phyloP scores from a whole-genome alignment of 2,797 vertebrate species.

The Enteromius fasciolatus region DNA sequence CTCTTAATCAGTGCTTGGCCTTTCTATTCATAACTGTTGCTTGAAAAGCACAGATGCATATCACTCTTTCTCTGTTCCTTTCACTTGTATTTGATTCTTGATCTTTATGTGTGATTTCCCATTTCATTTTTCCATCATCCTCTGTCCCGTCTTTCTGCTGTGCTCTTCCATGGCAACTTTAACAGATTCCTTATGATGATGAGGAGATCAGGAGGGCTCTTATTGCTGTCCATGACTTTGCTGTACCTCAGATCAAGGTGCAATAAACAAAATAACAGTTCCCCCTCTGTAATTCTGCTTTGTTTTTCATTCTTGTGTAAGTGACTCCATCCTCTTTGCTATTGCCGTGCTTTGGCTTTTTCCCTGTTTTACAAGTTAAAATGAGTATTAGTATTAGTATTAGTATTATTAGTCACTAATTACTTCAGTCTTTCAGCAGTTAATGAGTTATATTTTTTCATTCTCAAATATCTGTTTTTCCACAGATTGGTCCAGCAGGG shows the following conservation, averaged over 20 bases:
- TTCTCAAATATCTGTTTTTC: conserved; percentile 6
- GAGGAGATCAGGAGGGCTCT: conserved; percentile 80
- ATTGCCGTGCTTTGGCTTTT: conserved; percentile 12
- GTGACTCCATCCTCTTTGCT: conserved; percentile 23
- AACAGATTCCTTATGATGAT: conserved; percentile 76
- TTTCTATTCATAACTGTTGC: background rate
- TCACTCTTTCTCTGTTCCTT: conserved; percentile 29
- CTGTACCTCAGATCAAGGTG: conserved; percentile 81
- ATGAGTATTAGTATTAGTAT: background rate
- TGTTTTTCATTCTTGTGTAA: conserved; percentile 26
- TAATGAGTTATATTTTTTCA: background rate
- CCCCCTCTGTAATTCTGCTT: conserved; percentile 4
- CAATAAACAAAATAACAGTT: conserved; percentile 49
- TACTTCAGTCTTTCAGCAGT: conserved; percentile 4
- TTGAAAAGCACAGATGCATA: background rate
- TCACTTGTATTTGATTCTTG: conserved; percentile 34
- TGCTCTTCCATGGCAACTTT: background rate
- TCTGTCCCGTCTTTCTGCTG: conserved; percentile 31
- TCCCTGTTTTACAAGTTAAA: background rate
- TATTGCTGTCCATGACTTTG: conserved; percentile 79
- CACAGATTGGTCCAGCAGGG: conserved; percentile 89
- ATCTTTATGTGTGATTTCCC: conserved; percentile 25
- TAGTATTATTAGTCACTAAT: background rate
- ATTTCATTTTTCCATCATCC: conserved; percentile 33
- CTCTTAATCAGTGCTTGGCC: conserved; percentile 14